Conservation (phyloP, 2,797 vertebrate species). For the Myotis findleyi region DNA sequence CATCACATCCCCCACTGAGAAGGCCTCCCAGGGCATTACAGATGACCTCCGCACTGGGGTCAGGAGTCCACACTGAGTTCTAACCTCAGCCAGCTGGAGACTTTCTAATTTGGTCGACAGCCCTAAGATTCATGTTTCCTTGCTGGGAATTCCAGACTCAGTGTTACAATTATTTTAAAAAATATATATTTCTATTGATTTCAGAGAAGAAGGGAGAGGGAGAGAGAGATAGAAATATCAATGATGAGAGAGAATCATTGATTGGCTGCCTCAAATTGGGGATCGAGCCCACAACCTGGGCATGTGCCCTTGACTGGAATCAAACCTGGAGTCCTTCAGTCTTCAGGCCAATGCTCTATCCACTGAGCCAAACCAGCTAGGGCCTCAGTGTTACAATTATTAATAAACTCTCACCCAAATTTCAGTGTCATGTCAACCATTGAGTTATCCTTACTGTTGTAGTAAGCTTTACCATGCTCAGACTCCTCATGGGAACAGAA, state of each 20-base stretch:
- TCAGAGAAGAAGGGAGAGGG: too few relatives aligned
- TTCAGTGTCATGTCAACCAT: constrained; percentile 3
- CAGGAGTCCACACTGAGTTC: neutral
- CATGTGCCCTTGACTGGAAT: too few relatives aligned
- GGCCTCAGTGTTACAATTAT: neutral
- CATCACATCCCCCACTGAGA: neutral
- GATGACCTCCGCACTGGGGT: neutral
- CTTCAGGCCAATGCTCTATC: too few relatives aligned
- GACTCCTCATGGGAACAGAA: constrained; percentile 18
- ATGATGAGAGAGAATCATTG: too few relatives aligned
- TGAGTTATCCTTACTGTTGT: neutral
- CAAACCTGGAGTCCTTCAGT: too few relatives aligned
- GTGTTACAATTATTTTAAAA: neutral
- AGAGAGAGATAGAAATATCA: too few relatives aligned
- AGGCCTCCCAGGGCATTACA: neutral
- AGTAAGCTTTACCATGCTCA: neutral
- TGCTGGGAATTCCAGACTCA: neutral
- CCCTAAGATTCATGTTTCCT: neutral
- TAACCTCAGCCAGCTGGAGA: neutral
- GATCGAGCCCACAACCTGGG: too few relatives aligned
- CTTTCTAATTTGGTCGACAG: neutral
- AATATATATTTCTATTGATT: too few relatives aligned
- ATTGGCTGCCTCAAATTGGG: too few relatives aligned
- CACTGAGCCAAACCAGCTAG: too few relatives aligned
- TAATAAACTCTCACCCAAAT: neutral